Base-by-base conservation (phyloP, 2,797 vertebrate genomes). In the Centroberyx gerrardi region DNA sequence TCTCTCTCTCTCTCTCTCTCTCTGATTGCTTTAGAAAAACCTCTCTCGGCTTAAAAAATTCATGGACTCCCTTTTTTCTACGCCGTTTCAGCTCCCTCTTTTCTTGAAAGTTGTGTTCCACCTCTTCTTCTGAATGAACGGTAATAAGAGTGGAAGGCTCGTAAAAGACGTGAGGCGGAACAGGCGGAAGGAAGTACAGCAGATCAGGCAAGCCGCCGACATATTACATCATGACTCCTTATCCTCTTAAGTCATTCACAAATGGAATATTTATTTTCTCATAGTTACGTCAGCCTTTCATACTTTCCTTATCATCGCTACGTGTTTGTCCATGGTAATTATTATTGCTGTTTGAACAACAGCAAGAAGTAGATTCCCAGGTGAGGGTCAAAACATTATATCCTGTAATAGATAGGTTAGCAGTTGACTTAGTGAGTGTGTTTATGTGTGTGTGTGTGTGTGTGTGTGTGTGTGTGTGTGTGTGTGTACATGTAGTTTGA, bases 1-100 rank as follows among this genome's bases (percentile, higher is more conserved):
- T 74, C 62, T 15, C 42, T 44, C 42, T 14, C 42, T 15, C 42
- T 44, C 13, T 15, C 44, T 15, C 44, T 15, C 44, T 66, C 31
- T 48, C 42, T 31, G 1, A 42, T 33, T 22, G 22, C 48, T 72
- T 83, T 40, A 78, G 71, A 81, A 84, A 38, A 85, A 84, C 54
- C 68, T 78, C 62, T 83, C 55, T 65, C 22, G 7, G 22, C 72
- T 83, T 87, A 65, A 90, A 90, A 86, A 74, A 88, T 89, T 70
- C 3, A 91, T 90, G 72, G 10, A 8, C 22, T 58, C 49, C 54
- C 38, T 80, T 74, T 86, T 80, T 76, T 40, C 72, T 53, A 49
- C 27, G 38, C 4, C 6, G 10, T 61, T 72, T 55, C 62, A 36
- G 70, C 14, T 71, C 65, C 68, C 44, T 36, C 68, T 13, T 79